Evolutionary conservation across 1,140 invertebrate species (phyloP).

Genomic region (Pseudomyrmex gracilis): DNA sequence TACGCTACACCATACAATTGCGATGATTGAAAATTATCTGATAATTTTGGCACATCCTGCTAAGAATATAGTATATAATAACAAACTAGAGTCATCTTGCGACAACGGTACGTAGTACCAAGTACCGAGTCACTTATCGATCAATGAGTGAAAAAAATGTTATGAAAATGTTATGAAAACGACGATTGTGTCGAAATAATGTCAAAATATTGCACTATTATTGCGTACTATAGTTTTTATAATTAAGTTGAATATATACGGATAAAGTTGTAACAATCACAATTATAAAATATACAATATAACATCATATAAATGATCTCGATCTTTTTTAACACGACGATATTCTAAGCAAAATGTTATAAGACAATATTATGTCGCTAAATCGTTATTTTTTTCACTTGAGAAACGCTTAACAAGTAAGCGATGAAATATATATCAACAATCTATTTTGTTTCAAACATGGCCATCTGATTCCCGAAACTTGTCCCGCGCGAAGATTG

Average conservation of each 20-base stretch:
- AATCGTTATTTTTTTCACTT: neutral
- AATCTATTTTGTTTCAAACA: neutral
- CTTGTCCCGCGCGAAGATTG: neutral
- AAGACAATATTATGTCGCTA: neutral
- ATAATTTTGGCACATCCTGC: neutral
- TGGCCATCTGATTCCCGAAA: neutral
- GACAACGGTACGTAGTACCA: too few species aligned
- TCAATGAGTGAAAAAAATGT: too few species aligned
- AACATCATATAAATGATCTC: neutral
- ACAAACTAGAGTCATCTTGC: conserved; percentile 2
- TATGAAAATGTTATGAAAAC: too few species aligned
- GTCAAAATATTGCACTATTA: too few species aligned
- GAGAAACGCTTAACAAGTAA: neutral
- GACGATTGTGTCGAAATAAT: too few species aligned
- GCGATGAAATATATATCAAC: neutral
- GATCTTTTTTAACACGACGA: neutral
- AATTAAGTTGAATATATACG: too few species aligned
- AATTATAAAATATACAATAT: too few species aligned
- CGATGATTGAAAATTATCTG: neutral
- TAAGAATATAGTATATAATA: neutral
- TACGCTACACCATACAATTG: too few species aligned
- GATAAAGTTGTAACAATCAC: too few species aligned
- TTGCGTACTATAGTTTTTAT: too few species aligned
- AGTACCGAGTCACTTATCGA: too few species aligned
- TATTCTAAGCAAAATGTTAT: too few species aligned